A percentile compares a stretch with the other conserved stretches of the same genome.
Conservation (phyloP, 1,140 invertebrate genomes). For the Caenorhabditis tropicalis region DNA sequence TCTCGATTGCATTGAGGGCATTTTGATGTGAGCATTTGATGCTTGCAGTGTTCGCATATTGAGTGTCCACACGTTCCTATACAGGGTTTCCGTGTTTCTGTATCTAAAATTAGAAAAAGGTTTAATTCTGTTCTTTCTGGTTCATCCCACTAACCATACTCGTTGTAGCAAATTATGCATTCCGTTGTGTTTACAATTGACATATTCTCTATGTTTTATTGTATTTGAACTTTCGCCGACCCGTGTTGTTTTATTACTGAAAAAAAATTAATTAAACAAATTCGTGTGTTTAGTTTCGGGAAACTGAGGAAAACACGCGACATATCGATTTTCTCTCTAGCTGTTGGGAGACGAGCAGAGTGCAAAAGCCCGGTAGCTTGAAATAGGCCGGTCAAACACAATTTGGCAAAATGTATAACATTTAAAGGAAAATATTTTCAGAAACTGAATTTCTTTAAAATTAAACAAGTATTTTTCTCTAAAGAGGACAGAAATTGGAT, state of each 20-base stretch:
- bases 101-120: background rate
- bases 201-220: background rate
- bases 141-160: background rate
- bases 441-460: too few species aligned
- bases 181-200: slow-evolving; percentile 18
- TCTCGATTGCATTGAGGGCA: slow-evolving; percentile 32
- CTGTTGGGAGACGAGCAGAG: too few species aligned
- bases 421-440: too few species aligned
- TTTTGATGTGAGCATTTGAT: slow-evolving; percentile 32
- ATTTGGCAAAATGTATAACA: too few species aligned
- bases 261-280: background rate
- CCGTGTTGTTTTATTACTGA: background rate
- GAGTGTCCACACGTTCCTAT: slow-evolving; percentile 25
- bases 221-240: background rate
- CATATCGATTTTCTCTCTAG: background rate
- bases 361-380: too few species aligned
- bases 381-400: too few species aligned
- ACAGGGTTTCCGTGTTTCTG: background rate
- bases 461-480: too few species aligned
- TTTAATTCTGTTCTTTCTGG: background rate
- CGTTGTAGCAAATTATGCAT: slow-evolving; percentile 29
- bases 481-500: too few species aligned
- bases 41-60: slow-evolving; percentile 12
- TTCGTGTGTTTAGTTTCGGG: background rate
- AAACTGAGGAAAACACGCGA: too few species aligned